Base-by-base conservation (phyloP, 2,888 invertebrate species). In the Drosophila infuscata region DNA sequence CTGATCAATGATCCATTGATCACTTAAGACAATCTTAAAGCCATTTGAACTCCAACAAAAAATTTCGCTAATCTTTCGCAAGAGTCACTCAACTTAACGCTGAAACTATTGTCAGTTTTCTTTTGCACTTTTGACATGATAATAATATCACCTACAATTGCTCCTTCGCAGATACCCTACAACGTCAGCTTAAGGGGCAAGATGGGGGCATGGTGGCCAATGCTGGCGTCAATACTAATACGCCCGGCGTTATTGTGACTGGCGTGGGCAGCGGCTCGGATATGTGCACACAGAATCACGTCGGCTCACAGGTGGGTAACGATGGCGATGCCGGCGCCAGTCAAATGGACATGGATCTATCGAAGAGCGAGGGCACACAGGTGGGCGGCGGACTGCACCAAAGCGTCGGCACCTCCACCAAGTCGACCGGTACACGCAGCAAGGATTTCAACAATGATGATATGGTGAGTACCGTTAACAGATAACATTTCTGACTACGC, bases 301-400 rank as follows among this genome's bases (percentile, higher is more conserved):
- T 96, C 89, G 95, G 95, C 68, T 95, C 95, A 29, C 95, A 93
- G 85, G 93, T 93, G 82, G 93, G 93, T 20, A 87, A 94, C 92
- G 93, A 92, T 92, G 93, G 92, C 92, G 79, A 92, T 91, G 82
- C 83, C 33, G 93, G 74, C 94, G 94, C 89, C 93, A 88, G 82
- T 62, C 91, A 91, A 72, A 89, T 95, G 94, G 85, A 94, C 94
- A 89, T 95, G 94, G 95, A 95, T 91, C 94, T 94, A 65, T 94
- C 95, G 9, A 95, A 95, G 92, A 97, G 96, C 0, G 97, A 97
- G 92, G 97, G 97, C 1, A 97, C 97, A 2, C 97, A 97, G 92
- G 97, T 96, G 0, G 97, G 97, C 17, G 97, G 96, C 3, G 86
- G 96, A 0, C 93, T 97, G 61, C 95, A 95, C 80, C 93, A 94